Base-by-base conservation (phyloP, 92 coral and sea anemone species). In the Porites divaricata region DNA sequence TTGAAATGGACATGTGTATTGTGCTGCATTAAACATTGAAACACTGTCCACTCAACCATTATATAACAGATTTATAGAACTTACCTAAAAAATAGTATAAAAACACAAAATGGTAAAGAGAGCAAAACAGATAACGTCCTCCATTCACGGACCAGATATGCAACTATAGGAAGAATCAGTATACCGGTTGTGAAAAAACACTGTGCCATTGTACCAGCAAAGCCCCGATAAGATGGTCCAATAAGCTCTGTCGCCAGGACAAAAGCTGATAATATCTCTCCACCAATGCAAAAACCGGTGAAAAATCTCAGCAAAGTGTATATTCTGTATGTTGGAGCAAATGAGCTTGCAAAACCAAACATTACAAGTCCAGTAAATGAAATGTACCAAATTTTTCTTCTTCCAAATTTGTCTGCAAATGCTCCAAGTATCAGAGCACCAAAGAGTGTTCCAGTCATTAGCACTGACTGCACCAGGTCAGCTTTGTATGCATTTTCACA, bases 181-280 rank as follows among this genome's bases (percentile, higher is more conserved):
- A 94, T 93, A 48, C 98, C 98, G n/a, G 89, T 84, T 12, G 98
- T 96, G 75, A 96, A 96, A 67, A 96, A 96, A 45, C 98, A 96
- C 76, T 95, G 98, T 0, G 98, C 92, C 91, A 96, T 78, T 1
- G 91, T 89, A 9, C 98, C 98, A 63, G 96, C 98, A 88, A 96
- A 90, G 8, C 98, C 98, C 63, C 98, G 83, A 74, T 96, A 94
- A 10, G 98, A 94, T 9, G 98, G 98, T 25, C 98, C 98, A 80
- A 96, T 91, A 41, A 96, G 93, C 83, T 96, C 98, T 67, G 98
- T 96, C 24, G 98, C 98, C 50, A 96, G 74, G 4, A 96, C 98
- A 92, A 96, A 96, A 8, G 98, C 98, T 22, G 98, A 86, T 61
- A 96, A 80, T 45, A 96, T 88, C 70, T 93, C 98, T 66, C 98